phyloP scores from a whole-genome alignment of 2,113 vertebrate genomes.

The Nibea coibor region DNA sequence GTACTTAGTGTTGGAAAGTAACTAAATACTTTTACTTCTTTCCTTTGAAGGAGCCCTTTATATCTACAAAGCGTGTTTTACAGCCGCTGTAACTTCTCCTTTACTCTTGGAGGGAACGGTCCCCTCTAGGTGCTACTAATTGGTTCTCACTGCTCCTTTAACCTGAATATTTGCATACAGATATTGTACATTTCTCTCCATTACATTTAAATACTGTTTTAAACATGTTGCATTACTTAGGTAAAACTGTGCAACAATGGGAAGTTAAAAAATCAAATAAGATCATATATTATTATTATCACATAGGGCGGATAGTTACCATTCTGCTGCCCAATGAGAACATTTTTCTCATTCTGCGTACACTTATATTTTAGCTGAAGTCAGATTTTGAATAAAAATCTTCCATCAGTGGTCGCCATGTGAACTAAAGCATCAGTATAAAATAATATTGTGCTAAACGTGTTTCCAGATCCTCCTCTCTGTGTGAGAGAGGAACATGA shows the following conservation, averaged over 20 bases:
- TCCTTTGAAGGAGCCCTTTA: too few relatives aligned
- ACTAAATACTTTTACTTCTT: background rate
- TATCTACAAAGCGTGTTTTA: too few relatives aligned
- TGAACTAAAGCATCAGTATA: background rate
- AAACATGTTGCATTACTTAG: background rate
- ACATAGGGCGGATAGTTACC: background rate
- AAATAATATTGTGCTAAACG: background rate
- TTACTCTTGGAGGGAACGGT: too few relatives aligned
- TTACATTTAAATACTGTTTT: background rate
- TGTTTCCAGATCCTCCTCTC: slow-evolving; percentile 28
- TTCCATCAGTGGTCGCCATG: background rate
- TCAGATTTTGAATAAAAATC: background rate
- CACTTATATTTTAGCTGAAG: background rate
- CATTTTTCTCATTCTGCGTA: background rate
- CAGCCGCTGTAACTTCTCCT: too few relatives aligned
- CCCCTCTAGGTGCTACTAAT: too few relatives aligned
- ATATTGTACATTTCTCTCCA: background rate
- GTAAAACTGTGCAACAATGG: background rate
- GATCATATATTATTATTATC: background rate
- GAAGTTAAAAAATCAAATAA: background rate
- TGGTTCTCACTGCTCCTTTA: too few relatives aligned
- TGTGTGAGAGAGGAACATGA: slow-evolving; percentile 22
- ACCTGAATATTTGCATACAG: background rate
- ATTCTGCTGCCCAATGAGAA: background rate
- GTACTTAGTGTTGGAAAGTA: background rate